phyloP scores from a whole-genome alignment of 2,888 invertebrate genomes.

The Cephus pygmeus region DNA sequence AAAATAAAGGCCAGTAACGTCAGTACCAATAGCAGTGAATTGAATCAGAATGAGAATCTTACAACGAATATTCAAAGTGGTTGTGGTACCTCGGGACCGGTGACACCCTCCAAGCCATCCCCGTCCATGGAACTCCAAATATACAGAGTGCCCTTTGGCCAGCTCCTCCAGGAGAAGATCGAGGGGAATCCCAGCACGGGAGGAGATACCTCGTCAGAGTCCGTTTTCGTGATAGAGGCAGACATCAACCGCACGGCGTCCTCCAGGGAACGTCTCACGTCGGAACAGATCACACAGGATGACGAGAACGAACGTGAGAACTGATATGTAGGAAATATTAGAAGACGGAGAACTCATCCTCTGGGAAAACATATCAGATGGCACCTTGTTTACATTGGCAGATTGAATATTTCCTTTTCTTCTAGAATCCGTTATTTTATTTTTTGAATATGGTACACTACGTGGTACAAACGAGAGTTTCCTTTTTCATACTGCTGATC shows the following conservation, averaged over 20 bases:
- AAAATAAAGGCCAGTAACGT: slow-evolving; percentile 32
- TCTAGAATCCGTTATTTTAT: background rate
- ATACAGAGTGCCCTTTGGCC: slow-evolving; percentile 32
- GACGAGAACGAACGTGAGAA: background rate
- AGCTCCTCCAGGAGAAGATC: slow-evolving; percentile 29
- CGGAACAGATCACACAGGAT: background rate
- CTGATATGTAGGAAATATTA: background rate
- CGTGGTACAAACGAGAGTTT: background rate
- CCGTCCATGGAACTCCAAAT: slow-evolving; percentile 39
- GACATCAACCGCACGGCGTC: slow-evolving; percentile 43
- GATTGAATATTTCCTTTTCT: background rate
- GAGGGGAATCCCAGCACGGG: slow-evolving; percentile 11
- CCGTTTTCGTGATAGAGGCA: slow-evolving; percentile 50
- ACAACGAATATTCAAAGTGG: slow-evolving; percentile 10
- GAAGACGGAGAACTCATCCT: background rate
- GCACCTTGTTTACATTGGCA: background rate
- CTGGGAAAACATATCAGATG: background rate
- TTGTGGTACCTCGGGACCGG: slow-evolving; percentile 7
- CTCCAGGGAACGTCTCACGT: slow-evolving; percentile 15
- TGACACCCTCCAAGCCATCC: slow-evolving; percentile 20
- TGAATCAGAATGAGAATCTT: slow-evolving; percentile 21
- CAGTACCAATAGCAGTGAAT: slow-evolving; percentile 29
- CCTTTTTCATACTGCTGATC: background rate
- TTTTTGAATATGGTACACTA: background rate
- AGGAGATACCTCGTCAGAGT: slow-evolving; percentile 31